Conservation (phyloP, 2,113 vertebrate genomes). For the Myanophis thanlyinensis region DNA sequence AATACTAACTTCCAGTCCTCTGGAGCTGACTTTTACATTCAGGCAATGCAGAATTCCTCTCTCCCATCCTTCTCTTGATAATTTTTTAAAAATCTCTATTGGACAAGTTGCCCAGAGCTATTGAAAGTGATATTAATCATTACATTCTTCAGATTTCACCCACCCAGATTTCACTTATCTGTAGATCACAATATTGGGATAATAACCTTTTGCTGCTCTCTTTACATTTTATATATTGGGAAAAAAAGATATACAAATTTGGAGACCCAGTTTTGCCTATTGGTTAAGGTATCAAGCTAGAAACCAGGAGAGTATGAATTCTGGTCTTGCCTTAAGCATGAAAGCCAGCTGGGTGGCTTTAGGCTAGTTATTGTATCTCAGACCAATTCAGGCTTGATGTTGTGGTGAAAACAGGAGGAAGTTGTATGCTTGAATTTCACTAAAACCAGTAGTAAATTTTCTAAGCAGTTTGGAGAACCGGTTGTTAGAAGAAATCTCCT, state of each 20-base stretch:
- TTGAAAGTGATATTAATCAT: conserved; percentile 15
- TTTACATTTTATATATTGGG: background rate
- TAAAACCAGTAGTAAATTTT: no score
- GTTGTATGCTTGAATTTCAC: no score
- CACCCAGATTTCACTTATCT: background rate
- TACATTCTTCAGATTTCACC: background rate
- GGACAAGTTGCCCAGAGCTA: background rate
- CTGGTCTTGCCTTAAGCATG: background rate
- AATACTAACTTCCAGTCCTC: background rate
- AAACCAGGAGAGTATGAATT: background rate
- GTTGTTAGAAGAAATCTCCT: no score
- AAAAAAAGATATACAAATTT: background rate
- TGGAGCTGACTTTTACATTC: background rate
- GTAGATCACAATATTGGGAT: background rate
- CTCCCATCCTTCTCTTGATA: conserved; percentile 10
- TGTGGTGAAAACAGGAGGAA: background rate
- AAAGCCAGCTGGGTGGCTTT: background rate
- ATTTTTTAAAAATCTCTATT: background rate
- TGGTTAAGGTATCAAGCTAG: background rate
- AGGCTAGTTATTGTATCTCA: background rate
- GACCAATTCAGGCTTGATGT: background rate
- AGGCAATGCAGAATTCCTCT: background rate
- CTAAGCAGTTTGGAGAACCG: no score
- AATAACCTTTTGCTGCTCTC: background rate
- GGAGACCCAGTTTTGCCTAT: background rate